These are phyloP conservation scores for Crossocerus cetratus DNA, from an alignment of 2,888 invertebrate species.

Conservation along the genomic window DNA sequence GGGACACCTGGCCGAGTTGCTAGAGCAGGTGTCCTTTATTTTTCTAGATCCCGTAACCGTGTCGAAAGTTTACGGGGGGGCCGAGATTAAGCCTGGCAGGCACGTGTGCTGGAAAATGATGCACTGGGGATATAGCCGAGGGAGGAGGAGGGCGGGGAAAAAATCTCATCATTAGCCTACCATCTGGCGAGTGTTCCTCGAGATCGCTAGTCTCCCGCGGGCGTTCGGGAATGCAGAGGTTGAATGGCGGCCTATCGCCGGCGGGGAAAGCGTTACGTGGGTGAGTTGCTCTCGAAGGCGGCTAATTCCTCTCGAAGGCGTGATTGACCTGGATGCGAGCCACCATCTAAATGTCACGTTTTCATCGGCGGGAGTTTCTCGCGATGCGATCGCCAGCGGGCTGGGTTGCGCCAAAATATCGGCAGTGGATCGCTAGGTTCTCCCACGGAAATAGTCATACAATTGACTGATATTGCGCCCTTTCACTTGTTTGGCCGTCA, in stretches of 20 bases:
- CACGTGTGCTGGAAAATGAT: no score
- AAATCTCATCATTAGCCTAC: not conserved
- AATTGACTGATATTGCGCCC: not conserved
- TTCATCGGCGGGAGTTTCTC: slow-evolving; percentile 16
- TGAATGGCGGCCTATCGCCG: not conserved
- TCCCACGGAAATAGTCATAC: not conserved
- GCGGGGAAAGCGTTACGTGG: not conserved
- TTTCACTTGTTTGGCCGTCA: no score
- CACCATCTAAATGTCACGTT: slow-evolving; percentile 43
- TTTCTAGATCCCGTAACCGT: no score
- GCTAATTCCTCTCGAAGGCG: slow-evolving; percentile 49
- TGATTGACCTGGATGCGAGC: slow-evolving; percentile 53
- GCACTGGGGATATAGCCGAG: no score
- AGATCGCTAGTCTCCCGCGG: slow-evolving; percentile 17
- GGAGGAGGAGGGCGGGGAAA: not conserved
- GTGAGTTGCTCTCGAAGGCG: slow-evolving; percentile 31
- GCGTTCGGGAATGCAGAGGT: slow-evolving; percentile 30
- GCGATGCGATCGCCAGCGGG: slow-evolving; percentile 13
- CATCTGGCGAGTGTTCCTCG: not conserved
- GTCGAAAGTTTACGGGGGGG: no score
- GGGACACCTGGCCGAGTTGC: no score
- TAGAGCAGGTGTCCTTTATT: no score
- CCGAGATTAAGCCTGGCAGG: no score
- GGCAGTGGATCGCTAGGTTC: not conserved
- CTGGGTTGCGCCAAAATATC: slow-evolving; percentile 3